Evolutionary conservation across 53 echinoderm and acorn worm species (phyloP), one percentile per base, ranked within the genome.

Genomic region (Hippasteria phrygiana): DNA sequence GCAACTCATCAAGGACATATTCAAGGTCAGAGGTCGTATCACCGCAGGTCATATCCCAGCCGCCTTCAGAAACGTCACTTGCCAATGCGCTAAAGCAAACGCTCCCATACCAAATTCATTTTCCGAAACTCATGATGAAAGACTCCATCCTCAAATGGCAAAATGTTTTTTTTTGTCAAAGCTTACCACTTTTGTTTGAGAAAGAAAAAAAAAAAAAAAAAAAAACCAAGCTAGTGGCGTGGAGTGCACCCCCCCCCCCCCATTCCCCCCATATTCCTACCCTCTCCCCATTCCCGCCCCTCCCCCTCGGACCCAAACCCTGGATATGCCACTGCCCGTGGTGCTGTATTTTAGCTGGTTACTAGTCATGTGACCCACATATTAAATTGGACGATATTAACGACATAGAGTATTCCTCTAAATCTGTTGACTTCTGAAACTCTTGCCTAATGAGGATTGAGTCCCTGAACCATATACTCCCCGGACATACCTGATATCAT

Each of bases 1-100:
- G 27, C 95, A 95, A 35, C 92, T 89, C 16, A 97, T 97, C 69
- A 97, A 97, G 72, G 98, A 97, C 62, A 95, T 93, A 75, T 97
- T 97, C 80, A 97, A 97, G 95, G 98, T 97, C 51, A 77, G 91
- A 43, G 50, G 81, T 81, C 43, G 65, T 73, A 78, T 56, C 81
- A 64, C 40, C 81, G 18, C 65, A 65, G 62, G 65, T 65, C 81
- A 81, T 32, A 38, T 17, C 59, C 59, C 26, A 2, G 59, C 59
- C 59, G 20, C 59, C 59, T 59, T 59, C 59, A 59, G 26, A 12
- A 59, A 51, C 59, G 1, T 26, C 59, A 8, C 59, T 9, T 59
- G n/a, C 65, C 81, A 41, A 42, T 34, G 34, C 59, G 35, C 24
- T n/a, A 62, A 80, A 76, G 33, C 48, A 81, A 80, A 38, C 35